Conservation (phyloP, 37 sponge, comb jelly and placozoan species). For the Geodia barretti region DNA sequence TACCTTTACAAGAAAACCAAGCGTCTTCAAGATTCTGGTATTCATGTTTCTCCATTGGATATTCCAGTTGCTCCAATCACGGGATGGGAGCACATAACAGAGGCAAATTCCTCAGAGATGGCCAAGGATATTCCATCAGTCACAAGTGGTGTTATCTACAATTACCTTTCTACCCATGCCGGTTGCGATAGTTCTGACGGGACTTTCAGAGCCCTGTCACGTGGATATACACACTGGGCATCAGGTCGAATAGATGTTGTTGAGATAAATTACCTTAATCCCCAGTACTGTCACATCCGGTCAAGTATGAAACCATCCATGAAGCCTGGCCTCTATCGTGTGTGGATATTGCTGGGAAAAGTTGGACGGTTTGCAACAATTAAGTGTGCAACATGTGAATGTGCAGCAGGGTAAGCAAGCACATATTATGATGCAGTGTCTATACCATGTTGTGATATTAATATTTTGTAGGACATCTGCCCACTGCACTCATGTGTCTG, state of each 20-base stretch:
- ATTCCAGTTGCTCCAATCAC: slow-evolving; percentile 27
- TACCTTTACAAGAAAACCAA: slow-evolving; percentile 45
- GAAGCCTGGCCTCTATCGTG: slow-evolving; percentile 1
- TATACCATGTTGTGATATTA: neutral
- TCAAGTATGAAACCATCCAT: neutral
- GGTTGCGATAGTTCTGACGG: slow-evolving; percentile 32
- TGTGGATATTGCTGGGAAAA: slow-evolving; percentile 33
- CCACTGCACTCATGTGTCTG: slow-evolving; percentile 71
- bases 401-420: slow-evolving; percentile 69
- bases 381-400: slow-evolving; percentile 54
- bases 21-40: slow-evolving; percentile 36
- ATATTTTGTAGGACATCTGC: slow-evolving; percentile 44
- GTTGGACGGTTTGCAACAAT: slow-evolving; percentile 44
- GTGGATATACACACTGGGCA: slow-evolving; percentile 52
- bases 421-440: neutral
- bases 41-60: neutral
- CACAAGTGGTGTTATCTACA: slow-evolving; percentile 21
- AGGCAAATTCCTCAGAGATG: slow-evolving; percentile 17
- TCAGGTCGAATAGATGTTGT: neutral
- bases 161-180: slow-evolving; percentile 45
- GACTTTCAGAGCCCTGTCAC: slow-evolving; percentile 52
- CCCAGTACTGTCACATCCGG: neutral
- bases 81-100: slow-evolving; percentile 44
- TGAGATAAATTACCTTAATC: neutral
- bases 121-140: slow-evolving; percentile 42